Percentiles rank a stretch among this genome's conserved stretches.
Evolutionary conservation across 1,140 invertebrate species (phyloP).

Genomic region (Probaryconus sp.): DNA sequence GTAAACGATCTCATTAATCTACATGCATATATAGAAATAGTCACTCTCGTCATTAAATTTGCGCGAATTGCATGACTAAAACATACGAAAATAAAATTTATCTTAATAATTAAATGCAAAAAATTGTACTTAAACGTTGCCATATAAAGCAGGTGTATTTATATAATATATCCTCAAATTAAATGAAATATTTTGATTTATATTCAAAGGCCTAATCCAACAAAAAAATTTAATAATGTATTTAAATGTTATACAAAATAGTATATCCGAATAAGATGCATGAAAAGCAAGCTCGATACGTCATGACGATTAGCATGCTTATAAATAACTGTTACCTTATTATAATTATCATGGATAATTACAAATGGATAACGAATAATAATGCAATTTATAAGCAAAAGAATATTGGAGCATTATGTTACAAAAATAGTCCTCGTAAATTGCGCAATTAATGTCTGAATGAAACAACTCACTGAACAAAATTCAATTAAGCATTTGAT

Average conservation of each 20-base stretch:
- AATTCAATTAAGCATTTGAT: constrained; percentile 28
- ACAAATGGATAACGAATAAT: constrained; percentile 43
- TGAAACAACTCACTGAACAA: constrained; percentile 30
- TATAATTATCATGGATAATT: constrained; percentile 41
- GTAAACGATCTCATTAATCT: constrained; percentile 52
- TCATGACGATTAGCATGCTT: constrained; percentile 26
- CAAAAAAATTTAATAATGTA: not conserved
- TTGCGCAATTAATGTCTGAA: constrained; percentile 29
- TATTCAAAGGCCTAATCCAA: no score
- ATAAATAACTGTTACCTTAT: constrained; percentile 44
- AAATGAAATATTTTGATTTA: no score
- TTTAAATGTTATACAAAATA: not conserved
- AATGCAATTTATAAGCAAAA: constrained; percentile 38
- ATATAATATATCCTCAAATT: no score
- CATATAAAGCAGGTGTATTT: no score
- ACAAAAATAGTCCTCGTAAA: constrained; percentile 30
- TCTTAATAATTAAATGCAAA: no score
- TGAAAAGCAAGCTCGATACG: constrained; percentile 5
- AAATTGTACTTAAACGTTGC: no score
- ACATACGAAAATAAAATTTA: constrained; percentile 15
- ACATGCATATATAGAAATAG: constrained; percentile 37
- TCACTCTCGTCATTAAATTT: constrained; percentile 33
- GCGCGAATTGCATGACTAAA: constrained; percentile 2
- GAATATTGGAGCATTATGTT: constrained; percentile 35
- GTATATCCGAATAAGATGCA: constrained; percentile 2